These are phyloP conservation scores for Poecile montanus DNA, from an alignment of 2,797 vertebrate genomes.

Conservation along the genomic window DNA sequence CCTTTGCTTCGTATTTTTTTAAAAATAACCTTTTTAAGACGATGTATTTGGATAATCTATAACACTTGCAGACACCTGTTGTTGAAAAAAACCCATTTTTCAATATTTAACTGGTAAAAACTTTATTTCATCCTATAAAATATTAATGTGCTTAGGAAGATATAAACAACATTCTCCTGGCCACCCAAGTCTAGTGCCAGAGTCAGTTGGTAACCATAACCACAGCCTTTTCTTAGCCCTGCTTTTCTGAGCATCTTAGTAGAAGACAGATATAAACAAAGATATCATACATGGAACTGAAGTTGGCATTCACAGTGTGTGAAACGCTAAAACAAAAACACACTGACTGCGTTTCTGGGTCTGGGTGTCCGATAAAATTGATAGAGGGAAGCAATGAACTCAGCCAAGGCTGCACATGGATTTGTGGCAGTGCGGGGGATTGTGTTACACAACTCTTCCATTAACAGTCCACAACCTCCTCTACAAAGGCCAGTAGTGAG, in stretches of 20 bases:
- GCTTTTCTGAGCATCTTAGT: not conserved
- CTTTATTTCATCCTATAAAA: not conserved
- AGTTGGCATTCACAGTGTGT: not conserved
- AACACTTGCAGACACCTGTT: not conserved
- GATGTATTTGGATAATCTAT: fast-evolving
- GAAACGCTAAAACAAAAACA: not conserved
- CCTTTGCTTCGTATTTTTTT: not conserved
- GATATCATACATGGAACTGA: not conserved
- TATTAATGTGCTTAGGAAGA: not conserved
- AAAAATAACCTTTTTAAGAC: not conserved
- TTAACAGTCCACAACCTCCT: not conserved
- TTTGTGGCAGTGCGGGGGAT: fast-evolving
- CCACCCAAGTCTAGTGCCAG: not conserved
- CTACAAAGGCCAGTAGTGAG: not conserved
- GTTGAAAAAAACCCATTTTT: not conserved
- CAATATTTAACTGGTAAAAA: not conserved
- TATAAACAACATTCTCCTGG: not conserved
- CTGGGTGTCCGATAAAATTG: not conserved
- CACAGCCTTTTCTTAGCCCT: not conserved
- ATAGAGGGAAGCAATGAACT: not conserved
- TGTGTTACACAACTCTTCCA: not conserved
- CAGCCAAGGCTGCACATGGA: not conserved
- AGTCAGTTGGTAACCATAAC: not conserved
- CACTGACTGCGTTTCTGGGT: not conserved
- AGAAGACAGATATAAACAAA: not conserved